Base-by-base conservation (phyloP, 2,888 invertebrate species). In the Carabus problematicus region DNA sequence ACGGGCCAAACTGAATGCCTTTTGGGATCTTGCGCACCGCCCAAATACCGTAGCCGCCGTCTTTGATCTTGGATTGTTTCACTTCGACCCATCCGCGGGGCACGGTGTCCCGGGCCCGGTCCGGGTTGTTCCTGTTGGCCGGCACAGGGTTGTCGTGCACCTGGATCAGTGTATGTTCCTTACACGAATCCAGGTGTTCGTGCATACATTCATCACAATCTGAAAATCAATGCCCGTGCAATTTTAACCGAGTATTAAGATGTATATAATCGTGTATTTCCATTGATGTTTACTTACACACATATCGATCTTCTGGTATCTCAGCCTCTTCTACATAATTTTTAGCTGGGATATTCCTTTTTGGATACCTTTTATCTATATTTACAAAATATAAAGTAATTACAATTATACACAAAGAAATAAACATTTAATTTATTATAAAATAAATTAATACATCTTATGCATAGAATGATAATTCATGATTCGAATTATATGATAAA, bases 1-100 rank as follows among this genome's bases (percentile, higher is more conserved):
- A 76, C 0, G 77, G 77, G 0, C 76, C 77, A 70, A 77, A 70
- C 14, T 73, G 74, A 1, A 75, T 52, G 0, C 76, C 75, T 47
- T 72, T 66, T 6, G 72, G 72, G 11, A 77, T 43, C 16, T 19
- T 55, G 19, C 64, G 70, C 16, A 70, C 18, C 0, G 75, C 72
- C 61, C 75, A 76, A 0, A 76, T 74, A 11, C 76, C 77, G 4
- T 74, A 71, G 4, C 76, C 75, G 12, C 56, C 58, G 14, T 66
- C 40, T 47, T 75, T 74, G 11, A 76, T 74, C 1, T 49, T 45
- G 1, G 75, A 75, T 7, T 60, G 70, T 8, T 70, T 68, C 3
- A 77, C 72, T 40, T 70, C 71, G 42, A 77, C 47, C 16, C 47
- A 58, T 14, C 70, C 70, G 0, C 69, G 66, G 1, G 76, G 77